Evolutionary conservation across 2,113 vertebrate species (phyloP), one percentile per base, ranked within the genome.

Genomic region (Speoplatyrhinus poulsoni): DNA sequence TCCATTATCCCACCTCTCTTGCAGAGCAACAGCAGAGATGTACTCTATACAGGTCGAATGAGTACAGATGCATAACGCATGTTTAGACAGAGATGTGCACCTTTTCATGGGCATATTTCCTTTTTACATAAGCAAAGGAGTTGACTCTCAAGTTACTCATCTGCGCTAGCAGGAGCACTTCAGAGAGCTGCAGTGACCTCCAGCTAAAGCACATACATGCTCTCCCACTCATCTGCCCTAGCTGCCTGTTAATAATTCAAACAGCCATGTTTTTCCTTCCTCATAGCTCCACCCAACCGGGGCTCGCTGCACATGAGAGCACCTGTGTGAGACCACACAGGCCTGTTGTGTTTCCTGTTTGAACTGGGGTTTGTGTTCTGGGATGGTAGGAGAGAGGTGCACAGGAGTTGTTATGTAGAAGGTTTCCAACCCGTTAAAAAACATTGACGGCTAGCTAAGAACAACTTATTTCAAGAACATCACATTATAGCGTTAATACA

Each of bases 171-270:
- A 15, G 13, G 46, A 26, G 17, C 19, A 57, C 53, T 54, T 47
- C 68, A 59, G 17, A 54, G 57, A 67, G 66, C 65, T 66, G 49
- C 56, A 9, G 9, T 17, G 1, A 67, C 82, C 79, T 77, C 76
- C 46, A 63, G 84, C 77, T 17, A 50, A 57, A 49, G 48, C 0
- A 65, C 59, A 48, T 71, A 60, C 59, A 48, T 71, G 57, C 49
- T 41, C 64, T 16, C 61, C 57, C 56, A 33, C 73, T 72, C 73
- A 17, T 55, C 53, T 32, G 55, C 54, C 0, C 15, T 26, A 26
- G 26, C 26, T 26, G 59, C 70, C 60, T 9, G 74, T 87, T 66
- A 79, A 83, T 86, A 82, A 87, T 85, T 83, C 61, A 85, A 10
- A 61, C 59, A 3, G 19, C 33, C 46, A 32, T 60, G 47, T 10